phyloP scores from a whole-genome alignment of 1,140 invertebrate species.

The Drusus annulatus region DNA sequence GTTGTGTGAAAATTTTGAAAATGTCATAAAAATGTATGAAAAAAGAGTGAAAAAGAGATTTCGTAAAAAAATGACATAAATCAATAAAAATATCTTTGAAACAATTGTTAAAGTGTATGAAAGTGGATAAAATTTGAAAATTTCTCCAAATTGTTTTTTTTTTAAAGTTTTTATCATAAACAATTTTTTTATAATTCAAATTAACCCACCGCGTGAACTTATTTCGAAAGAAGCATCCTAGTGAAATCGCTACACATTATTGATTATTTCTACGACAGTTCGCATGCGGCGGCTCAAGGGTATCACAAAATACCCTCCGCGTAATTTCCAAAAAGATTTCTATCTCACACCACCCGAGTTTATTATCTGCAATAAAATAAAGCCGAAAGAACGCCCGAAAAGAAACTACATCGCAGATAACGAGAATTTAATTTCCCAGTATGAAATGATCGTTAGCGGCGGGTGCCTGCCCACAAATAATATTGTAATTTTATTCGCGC shows the following conservation, averaged over 20 bases:
- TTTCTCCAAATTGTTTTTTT: too few relatives aligned
- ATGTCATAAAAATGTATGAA: too few relatives aligned
- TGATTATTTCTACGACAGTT: conserved; percentile 28
- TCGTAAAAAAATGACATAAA: too few relatives aligned
- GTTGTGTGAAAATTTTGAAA: too few relatives aligned
- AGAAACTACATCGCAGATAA: background rate
- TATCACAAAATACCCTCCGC: background rate
- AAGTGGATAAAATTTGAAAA: too few relatives aligned
- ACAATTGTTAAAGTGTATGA: too few relatives aligned
- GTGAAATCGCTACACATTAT: background rate
- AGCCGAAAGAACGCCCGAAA: background rate
- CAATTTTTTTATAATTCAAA: too few relatives aligned
- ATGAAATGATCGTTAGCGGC: conserved; percentile 1
- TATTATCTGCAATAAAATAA: conserved; percentile 27
- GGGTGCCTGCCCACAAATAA: background rate
- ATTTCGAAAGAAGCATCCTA: too few relatives aligned
- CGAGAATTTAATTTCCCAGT: conserved; percentile 17
- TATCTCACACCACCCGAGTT: background rate
- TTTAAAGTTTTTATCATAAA: too few relatives aligned
- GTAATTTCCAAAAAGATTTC: conserved; percentile 17
- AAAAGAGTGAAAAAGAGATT: too few relatives aligned
- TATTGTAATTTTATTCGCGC: background rate
- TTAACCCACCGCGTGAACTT: too few relatives aligned
- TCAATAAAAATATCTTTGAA: too few relatives aligned
- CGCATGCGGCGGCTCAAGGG: conserved; percentile 16